phyloP scores from a whole-genome alignment of 2,113 vertebrate genomes.

The Ammodramus savannarum region DNA sequence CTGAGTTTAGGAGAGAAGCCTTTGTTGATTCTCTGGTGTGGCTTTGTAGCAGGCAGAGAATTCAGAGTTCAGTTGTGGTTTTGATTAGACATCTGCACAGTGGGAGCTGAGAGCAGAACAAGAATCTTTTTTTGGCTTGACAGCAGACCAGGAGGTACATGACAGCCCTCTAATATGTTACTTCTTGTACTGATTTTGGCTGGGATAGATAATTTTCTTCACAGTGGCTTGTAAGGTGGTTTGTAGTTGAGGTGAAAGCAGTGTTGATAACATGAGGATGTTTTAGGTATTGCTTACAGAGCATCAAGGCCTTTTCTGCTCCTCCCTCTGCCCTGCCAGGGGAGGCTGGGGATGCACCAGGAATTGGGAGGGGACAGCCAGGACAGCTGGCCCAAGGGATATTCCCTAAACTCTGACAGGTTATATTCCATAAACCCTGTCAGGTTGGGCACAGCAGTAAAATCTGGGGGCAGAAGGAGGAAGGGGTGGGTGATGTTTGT shows the following conservation, averaged over 20 bases:
- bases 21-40: neutral
- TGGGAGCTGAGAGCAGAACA: neutral
- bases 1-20: neutral
- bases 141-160: neutral
- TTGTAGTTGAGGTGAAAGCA: neutral
- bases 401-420: no score
- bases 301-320: neutral
- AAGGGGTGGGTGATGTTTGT: neutral
- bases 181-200: neutral
- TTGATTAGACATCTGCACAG: neutral
- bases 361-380: neutral
- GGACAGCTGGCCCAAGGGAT: neutral
- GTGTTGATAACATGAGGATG: neutral
- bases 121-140: neutral
- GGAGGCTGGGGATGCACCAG: neutral
- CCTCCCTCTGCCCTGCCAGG: neutral
- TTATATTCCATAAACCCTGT: accelerated
- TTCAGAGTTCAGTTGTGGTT: neutral
- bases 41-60: neutral
- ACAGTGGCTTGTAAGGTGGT: neutral
- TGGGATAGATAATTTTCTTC: neutral
- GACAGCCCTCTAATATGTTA: neutral
- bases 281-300: neutral
- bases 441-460: neutral
- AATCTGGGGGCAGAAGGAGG: neutral